phyloP scores from a whole-genome alignment of 2,888 invertebrate genomes.

The Eristalis tenax region DNA sequence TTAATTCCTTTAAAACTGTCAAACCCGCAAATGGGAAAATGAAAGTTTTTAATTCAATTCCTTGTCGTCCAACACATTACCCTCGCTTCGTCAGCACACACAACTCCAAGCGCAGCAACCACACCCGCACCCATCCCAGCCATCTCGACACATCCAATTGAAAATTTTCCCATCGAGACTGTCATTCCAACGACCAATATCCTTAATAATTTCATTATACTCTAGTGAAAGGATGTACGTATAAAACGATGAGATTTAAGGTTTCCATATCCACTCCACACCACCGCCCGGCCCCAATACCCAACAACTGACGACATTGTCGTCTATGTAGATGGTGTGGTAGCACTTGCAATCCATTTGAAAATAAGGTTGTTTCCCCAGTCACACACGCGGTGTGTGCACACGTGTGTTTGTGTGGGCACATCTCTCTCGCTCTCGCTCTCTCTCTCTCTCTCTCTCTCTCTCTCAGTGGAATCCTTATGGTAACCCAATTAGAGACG shows the following conservation, averaged over 20 bases:
- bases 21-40: conserved; percentile 10
- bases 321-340: conserved; percentile 38
- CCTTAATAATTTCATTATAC: conserved; percentile 64
- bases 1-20: conserved; percentile 9
- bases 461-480: conserved; percentile 46
- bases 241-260: conserved; percentile 25
- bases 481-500: conserved; percentile 66
- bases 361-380: conserved; percentile 33
- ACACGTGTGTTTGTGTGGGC: conserved; percentile 14
- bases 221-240: conserved; percentile 37
- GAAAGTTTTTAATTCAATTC: conserved; percentile 51
- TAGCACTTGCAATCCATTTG: conserved; percentile 55
- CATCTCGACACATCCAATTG: not conserved
- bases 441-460: not conserved
- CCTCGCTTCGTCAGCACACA: not conserved
- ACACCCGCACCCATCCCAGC: not conserved
- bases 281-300: not conserved
- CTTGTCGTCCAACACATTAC: conserved; percentile 44
- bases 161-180: conserved; percentile 34
- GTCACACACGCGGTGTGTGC: conserved; percentile 2
- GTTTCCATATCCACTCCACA: conserved; percentile 18
- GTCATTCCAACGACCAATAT: conserved; percentile 34
- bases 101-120: not conserved
- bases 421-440: conserved; percentile 2
- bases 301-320: conserved; percentile 20